Conservation (phyloP, 2,888 invertebrate genomes). For the Gonocerus acuteangulatus region DNA sequence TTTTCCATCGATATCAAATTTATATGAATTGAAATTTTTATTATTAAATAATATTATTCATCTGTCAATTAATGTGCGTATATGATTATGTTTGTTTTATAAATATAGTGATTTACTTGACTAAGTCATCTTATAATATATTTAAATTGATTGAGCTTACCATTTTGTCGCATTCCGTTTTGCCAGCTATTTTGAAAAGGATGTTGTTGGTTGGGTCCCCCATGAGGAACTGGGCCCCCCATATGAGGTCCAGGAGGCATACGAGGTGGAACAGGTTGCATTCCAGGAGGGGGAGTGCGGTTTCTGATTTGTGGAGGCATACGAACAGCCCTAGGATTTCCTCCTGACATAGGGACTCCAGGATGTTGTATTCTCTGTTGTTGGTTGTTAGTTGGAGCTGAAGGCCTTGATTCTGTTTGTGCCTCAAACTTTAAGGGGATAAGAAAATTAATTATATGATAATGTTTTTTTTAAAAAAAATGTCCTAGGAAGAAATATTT, state of each 20-base stretch:
- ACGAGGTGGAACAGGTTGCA: conserved; percentile 50
- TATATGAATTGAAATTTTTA: too few species aligned
- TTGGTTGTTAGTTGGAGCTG: conserved; percentile 62
- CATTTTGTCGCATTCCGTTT: conserved; percentile 44
- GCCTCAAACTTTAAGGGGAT: conserved; percentile 82
- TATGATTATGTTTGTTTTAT: too few species aligned
- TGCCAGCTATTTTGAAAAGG: conserved; percentile 50
- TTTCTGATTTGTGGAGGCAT: conserved; percentile 51
- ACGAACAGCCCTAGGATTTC: conserved; percentile 48
- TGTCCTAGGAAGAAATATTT: too few species aligned
- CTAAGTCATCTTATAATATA: too few species aligned
- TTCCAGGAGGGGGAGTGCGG: conserved; percentile 48
- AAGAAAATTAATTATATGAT: not conserved
- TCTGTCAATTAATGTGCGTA: too few species aligned
- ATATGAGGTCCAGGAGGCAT: conserved; percentile 42
- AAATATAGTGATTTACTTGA: too few species aligned
- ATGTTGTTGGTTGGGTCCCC: conserved; percentile 45
- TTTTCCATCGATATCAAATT: too few species aligned
- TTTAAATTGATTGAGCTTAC: too few species aligned
- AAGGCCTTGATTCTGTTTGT: conserved; percentile 80
- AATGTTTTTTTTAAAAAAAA: not conserved
- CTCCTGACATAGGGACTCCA: conserved; percentile 41
- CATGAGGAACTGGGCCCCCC: conserved; percentile 40
- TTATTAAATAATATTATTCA: too few species aligned
- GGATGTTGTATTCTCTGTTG: conserved; percentile 51